These are phyloP conservation scores for Mixornis gularis DNA, from an alignment of 2,113 vertebrate genomes.

Conservation along the genomic window DNA sequence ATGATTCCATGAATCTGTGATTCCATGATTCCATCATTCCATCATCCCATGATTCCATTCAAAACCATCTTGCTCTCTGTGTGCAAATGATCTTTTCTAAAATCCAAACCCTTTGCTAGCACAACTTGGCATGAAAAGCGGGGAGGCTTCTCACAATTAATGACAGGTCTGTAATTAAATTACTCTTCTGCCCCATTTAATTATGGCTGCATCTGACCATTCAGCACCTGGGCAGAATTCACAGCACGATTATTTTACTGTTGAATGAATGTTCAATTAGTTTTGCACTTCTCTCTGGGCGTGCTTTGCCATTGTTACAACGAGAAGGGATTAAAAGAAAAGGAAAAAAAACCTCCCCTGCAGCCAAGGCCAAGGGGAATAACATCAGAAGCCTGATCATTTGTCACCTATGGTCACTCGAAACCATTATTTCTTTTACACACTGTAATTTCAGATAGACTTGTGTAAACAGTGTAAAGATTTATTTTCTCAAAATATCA, in stretches of 20 bases:
- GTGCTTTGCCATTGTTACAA: not conserved
- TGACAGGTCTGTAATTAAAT: not conserved
- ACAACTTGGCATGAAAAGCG: not conserved
- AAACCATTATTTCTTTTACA: conserved; percentile 63
- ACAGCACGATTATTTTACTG: not conserved
- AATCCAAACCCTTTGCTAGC: not conserved
- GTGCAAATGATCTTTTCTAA: not conserved
- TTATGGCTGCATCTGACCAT: not conserved
- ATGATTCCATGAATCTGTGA: fast-evolving
- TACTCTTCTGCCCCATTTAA: not conserved
- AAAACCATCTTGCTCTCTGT: not conserved
- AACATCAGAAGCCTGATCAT: conserved; percentile 66
- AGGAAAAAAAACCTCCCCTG: not conserved
- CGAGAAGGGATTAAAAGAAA: not conserved
- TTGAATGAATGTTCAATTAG: not conserved
- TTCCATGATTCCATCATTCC: fast-evolving
- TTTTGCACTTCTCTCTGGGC: not conserved
- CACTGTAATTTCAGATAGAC: conserved; percentile 59
- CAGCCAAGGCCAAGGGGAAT: conserved; percentile 28
- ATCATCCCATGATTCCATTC: not conserved
- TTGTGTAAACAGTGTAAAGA: conserved; percentile 62
- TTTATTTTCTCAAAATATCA: conserved; percentile 70
- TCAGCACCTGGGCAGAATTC: not conserved
- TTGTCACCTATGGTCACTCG: conserved; percentile 54
- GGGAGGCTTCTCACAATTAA: not conserved